Evolutionary conservation across 2,113 vertebrate genomes (phyloP), one percentile per base, ranked within the genome.

Genomic region (Cavia aperea): DNA sequence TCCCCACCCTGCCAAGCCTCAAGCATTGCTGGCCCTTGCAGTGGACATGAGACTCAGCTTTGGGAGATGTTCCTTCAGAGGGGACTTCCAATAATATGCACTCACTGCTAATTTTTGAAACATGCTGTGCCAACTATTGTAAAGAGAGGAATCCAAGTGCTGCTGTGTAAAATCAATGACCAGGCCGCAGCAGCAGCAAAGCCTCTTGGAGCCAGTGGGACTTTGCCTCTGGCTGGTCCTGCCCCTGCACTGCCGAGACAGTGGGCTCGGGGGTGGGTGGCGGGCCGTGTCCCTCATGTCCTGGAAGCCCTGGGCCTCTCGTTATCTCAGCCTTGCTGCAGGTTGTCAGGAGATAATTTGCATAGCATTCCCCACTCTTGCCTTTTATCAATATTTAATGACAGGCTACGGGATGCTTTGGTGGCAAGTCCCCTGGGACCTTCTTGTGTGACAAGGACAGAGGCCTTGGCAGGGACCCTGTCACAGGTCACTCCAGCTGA

Each of bases 351-450:
- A 98, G 98, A 98, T 97, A 97, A 98, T 99, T 98, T 98, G 98
- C 98, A 98, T 98, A 97, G 96, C 0, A 0, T 36, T 54, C 62
- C 33, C 78, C 51, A 15, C 31, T 3, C 75, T 39, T 0, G 54
- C 66, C 91, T 97, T 96, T 97, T 97, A 98, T 99, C 98, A 98
- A 99, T 98, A 98, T 99, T 98, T 98, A 98, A 98, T 98, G 98
- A 97, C 97, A 97, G 97, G 95, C 97, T 93, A 97, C 94, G 96
- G 98, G 98, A 98, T 96, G 72, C 98, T 97, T 97, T 96, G 95
- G 97, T 97, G 97, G 96, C 97, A 97, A 39, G 97, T 94, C 98
- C 97, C 97, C 93, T 96, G 97, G 96, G 94, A 94, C 89, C 91
- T 96, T 97, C 98, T 98, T 98, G 97, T 97, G 96, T 97, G 97